These are phyloP conservation scores for Gryon sp. DNA, from an alignment of 1,140 invertebrate genomes.

Conservation along the genomic window DNA sequence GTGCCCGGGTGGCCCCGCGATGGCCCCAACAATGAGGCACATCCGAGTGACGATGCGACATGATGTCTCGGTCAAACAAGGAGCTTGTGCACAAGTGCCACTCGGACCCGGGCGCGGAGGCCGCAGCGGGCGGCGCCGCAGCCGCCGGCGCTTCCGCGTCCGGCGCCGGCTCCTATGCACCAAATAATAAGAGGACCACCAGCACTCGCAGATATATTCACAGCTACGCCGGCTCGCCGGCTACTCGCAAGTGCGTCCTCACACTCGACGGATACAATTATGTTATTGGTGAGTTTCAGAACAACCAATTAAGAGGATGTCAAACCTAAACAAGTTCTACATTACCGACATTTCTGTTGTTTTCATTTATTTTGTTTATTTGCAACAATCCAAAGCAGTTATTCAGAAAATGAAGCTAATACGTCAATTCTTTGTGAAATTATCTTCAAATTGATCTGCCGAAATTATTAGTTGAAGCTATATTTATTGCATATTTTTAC, in stretches of 20 bases:
- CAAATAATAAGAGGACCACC: slow-evolving; percentile 34
- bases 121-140: slow-evolving; percentile 16
- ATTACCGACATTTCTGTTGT: too few relatives aligned
- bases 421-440: too few relatives aligned
- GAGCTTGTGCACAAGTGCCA: slow-evolving; percentile 84
- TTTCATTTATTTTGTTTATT: too few relatives aligned
- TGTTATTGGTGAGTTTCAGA: slow-evolving; percentile 86
- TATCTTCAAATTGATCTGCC: too few relatives aligned
- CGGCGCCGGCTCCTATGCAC: slow-evolving; percentile 14
- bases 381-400: too few relatives aligned
- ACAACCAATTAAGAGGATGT: neutral
- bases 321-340: too few relatives aligned
- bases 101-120: slow-evolving; percentile 72
- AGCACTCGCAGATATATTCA: slow-evolving; percentile 39
- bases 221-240: slow-evolving; percentile 64
- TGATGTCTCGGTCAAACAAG: slow-evolving; percentile 79
- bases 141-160: slow-evolving; percentile 12
- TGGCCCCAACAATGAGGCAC: too few relatives aligned
- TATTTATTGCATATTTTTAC: too few relatives aligned
- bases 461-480: too few relatives aligned
- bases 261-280: slow-evolving; percentile 90
- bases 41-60: slow-evolving; percentile 16
- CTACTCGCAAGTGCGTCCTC: slow-evolving; percentile 81
- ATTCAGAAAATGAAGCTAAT: too few relatives aligned
- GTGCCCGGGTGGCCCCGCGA: too few relatives aligned